These are phyloP conservation scores for Yponomeuta cagnagella DNA, from an alignment of 2,888 invertebrate species.

Conservation along the genomic window DNA sequence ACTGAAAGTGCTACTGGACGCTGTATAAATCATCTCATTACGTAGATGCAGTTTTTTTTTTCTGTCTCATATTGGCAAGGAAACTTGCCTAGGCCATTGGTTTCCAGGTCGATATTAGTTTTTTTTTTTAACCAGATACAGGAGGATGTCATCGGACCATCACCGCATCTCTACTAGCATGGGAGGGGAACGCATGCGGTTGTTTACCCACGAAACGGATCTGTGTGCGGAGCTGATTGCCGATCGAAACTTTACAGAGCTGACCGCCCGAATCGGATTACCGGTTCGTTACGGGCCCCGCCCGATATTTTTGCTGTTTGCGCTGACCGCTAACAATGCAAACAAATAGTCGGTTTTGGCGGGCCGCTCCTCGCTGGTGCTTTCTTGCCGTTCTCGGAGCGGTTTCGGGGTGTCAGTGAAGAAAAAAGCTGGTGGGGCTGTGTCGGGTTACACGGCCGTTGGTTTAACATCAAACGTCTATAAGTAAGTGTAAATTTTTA, in stretches of 20 bases:
- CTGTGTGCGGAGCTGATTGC: constrained; percentile 67
- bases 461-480: too few species aligned
- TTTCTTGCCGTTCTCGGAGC: background rate
- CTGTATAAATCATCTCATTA: too few species aligned
- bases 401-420: too few species aligned
- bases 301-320: constrained; percentile 57
- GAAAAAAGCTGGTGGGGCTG: too few species aligned
- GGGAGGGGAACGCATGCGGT: background rate
- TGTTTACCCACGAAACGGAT: constrained; percentile 64
- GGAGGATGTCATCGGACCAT: background rate
- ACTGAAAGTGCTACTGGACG: too few species aligned
- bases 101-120: too few species aligned
- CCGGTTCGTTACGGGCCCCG: constrained; percentile 56
- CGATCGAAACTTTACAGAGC: constrained; percentile 64
- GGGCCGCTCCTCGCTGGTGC: constrained; percentile 9
- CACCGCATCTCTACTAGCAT: background rate
- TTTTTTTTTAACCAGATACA: too few species aligned
- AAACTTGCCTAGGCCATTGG: too few species aligned
- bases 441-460: too few species aligned
- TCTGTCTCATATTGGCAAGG: too few species aligned
- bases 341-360: constrained; percentile 30
- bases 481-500: too few species aligned
- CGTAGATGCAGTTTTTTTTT: too few species aligned
- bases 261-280: constrained; percentile 69
- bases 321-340: constrained; percentile 55